Evolutionary conservation across 2,888 invertebrate genomes (phyloP).

Genomic region (Noctua pronuba): DNA sequence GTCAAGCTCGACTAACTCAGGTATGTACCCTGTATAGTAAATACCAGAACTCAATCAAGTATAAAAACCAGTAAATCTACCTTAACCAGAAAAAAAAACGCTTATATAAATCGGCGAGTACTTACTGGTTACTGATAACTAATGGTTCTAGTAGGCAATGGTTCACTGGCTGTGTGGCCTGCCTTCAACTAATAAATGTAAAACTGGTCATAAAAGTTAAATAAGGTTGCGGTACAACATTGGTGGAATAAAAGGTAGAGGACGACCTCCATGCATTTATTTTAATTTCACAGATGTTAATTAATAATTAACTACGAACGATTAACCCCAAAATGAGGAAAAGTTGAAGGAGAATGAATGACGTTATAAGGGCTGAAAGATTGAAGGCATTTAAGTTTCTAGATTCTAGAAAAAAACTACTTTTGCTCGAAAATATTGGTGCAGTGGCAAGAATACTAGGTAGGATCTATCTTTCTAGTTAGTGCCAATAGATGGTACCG

Average conservation of each 20-base stretch:
- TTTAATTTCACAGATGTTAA: conserved; percentile 6
- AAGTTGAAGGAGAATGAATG: not conserved
- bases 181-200: conserved; percentile 7
- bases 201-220: conserved; percentile 1
- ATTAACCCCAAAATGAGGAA: not conserved
- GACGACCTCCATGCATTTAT: not conserved
- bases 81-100: conserved; percentile 21
- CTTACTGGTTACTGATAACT: conserved; percentile 32
- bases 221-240: not conserved
- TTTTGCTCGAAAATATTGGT: no score
- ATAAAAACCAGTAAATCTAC: conserved; percentile 16
- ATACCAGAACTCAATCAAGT: conserved; percentile 11
- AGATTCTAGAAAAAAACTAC: not conserved
- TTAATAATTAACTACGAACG: not conserved
- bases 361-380: not conserved
- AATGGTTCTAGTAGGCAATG: conserved; percentile 14
- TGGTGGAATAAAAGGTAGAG: conserved; percentile 14
- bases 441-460: no score
- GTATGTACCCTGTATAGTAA: not conserved
- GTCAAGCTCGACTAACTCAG: not conserved
- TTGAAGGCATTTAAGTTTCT: not conserved
- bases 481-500: no score
- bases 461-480: no score
- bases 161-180: conserved; percentile 28
- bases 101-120: conserved; percentile 24